Conservation (phyloP, 2,797 vertebrate genomes). For the Tangara arthus region DNA sequence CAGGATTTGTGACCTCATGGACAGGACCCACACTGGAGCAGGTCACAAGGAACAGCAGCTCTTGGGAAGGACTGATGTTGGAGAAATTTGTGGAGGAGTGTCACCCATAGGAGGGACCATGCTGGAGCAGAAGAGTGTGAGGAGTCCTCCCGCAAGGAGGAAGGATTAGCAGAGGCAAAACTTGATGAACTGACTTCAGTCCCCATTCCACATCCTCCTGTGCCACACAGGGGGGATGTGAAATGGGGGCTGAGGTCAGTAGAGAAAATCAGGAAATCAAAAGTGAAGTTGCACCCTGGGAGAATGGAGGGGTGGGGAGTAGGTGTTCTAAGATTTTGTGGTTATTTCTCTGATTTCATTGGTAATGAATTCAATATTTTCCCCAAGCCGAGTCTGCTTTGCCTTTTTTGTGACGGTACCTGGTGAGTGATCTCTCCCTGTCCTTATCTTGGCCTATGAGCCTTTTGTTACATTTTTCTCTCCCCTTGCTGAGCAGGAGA, state of each 20-base stretch:
- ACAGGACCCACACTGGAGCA: neutral
- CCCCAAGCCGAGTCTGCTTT: fast-evolving
- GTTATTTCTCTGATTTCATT: neutral
- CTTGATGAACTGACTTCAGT: neutral
- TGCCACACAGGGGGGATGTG: too few relatives aligned
- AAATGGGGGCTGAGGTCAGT: too few relatives aligned
- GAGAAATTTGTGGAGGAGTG: neutral
- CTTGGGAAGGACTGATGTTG: neutral
- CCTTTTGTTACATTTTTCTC: neutral
- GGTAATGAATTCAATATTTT: neutral
- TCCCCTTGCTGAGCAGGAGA: neutral
- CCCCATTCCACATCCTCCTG: neutral
- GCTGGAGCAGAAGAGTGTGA: neutral
- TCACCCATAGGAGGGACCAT: neutral
- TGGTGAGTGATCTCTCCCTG: neutral
- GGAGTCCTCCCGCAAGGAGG: neutral
- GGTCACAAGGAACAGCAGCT: neutral
- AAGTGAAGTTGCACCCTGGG: neutral
- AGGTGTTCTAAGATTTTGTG: neutral
- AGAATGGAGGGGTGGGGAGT: neutral
- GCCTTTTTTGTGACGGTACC: neutral
- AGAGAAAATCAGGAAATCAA: neutral
- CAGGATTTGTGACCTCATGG: neutral
- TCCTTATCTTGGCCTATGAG: neutral
- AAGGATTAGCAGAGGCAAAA: neutral